Conservation (phyloP, 2,888 invertebrate species). For the Cephus pygmeus region DNA sequence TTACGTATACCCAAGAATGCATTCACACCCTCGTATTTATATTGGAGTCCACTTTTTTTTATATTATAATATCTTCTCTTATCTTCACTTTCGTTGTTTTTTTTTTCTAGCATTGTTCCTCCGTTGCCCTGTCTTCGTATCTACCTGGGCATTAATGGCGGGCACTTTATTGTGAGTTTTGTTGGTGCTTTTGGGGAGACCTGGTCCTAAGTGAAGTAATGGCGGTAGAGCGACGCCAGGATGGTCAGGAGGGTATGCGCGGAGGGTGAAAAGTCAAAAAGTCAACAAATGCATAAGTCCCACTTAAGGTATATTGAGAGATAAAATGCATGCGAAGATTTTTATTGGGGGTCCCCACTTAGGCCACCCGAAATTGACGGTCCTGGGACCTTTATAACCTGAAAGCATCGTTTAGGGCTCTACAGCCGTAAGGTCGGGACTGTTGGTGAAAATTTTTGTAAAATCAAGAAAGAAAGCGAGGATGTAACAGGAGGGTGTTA, state of each 20-base stretch:
- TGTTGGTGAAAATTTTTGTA: neutral
- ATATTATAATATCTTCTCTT: no score
- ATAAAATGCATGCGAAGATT: slow-evolving; percentile 15
- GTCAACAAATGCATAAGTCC: slow-evolving; percentile 22
- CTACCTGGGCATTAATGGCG: no score
- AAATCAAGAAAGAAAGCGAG: no score
- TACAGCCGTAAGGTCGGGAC: neutral
- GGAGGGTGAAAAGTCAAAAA: slow-evolving; percentile 21
- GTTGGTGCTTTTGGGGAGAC: no score
- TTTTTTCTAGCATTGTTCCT: no score
- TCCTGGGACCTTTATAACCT: slow-evolving; percentile 20
- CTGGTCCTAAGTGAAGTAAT: neutral
- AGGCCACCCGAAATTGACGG: slow-evolving; percentile 3
- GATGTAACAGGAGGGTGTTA: no score
- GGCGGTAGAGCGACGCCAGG: neutral
- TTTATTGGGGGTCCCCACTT: slow-evolving; percentile 17
- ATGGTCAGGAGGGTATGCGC: slow-evolving; percentile 11
- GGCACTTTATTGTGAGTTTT: no score
- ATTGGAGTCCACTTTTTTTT: no score
- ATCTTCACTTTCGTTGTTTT: no score
- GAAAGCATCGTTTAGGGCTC: slow-evolving; percentile 20
- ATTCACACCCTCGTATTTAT: no score
- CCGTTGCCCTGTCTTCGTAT: no score
- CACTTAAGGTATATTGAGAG: slow-evolving; percentile 26
- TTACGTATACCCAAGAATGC: no score